Conservation (phyloP, 2,113 vertebrate genomes). For the Octodon degus region DNA sequence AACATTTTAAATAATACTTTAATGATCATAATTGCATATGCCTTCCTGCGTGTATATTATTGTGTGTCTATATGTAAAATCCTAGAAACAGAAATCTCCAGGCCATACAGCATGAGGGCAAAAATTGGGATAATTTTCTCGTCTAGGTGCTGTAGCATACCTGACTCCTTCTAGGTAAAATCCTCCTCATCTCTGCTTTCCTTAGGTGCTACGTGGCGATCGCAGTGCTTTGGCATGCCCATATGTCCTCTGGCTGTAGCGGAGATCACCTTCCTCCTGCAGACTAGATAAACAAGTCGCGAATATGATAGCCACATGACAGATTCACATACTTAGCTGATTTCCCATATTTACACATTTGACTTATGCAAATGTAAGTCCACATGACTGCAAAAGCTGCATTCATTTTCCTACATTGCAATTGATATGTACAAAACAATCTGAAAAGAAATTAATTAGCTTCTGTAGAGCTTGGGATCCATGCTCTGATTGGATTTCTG, state of each 20-base stretch:
- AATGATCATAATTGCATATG: not conserved
- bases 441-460: not conserved
- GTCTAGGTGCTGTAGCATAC: not conserved
- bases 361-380: not conserved
- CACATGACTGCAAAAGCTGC: not conserved
- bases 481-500: conserved; percentile 52
- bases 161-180: not conserved
- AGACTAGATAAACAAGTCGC: not conserved
- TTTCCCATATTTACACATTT: not conserved
- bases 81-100: not conserved
- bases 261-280: not conserved
- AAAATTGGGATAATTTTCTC: not conserved
- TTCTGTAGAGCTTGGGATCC: not conserved
- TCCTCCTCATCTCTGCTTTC: not conserved
- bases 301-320: not conserved
- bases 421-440: not conserved
- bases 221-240: not conserved
- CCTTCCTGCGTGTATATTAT: not conserved
- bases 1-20: not conserved
- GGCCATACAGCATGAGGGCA: not conserved
- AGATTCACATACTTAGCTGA: not conserved
- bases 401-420: not conserved
- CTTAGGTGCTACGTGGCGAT: not conserved
- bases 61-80: not conserved
- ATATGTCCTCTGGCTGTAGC: not conserved